A percentile compares a stretch with the other conserved stretches of the same genome.
phyloP scores from a whole-genome alignment of 2,888 invertebrate genomes.

The Campoplex nolae region DNA sequence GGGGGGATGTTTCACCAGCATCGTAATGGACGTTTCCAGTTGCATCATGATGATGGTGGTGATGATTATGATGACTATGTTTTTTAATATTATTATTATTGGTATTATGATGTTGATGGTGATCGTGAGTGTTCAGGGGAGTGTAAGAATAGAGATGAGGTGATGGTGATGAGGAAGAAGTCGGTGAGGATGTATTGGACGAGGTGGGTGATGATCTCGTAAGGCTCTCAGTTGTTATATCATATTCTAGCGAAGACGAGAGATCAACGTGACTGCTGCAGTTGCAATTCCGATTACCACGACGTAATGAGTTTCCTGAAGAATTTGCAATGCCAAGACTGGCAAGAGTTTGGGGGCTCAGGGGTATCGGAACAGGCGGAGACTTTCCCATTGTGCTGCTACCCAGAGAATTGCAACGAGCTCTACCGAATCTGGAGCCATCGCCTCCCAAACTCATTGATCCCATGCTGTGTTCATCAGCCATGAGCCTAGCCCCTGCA shows the following conservation, averaged over 20 bases:
- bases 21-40: slow-evolving; percentile 66
- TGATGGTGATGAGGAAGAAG: slow-evolving; percentile 74
- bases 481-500: slow-evolving; percentile 74
- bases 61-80: slow-evolving; percentile 67
- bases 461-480: slow-evolving; percentile 69
- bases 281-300: slow-evolving; percentile 87
- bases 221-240: slow-evolving; percentile 79
- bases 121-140: slow-evolving; percentile 55
- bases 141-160: slow-evolving; percentile 69
- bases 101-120: slow-evolving; percentile 16
- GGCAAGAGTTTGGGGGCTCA: slow-evolving; percentile 88
- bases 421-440: slow-evolving; percentile 78
- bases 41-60: slow-evolving; percentile 67
- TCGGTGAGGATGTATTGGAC: slow-evolving; percentile 77
- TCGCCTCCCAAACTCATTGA: slow-evolving; percentile 41
- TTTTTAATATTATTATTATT: background rate
- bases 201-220: slow-evolving; percentile 79
- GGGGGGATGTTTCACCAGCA: slow-evolving; percentile 68
- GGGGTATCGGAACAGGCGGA: slow-evolving; percentile 79
- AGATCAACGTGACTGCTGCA: slow-evolving; percentile 91
- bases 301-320: slow-evolving; percentile 74
- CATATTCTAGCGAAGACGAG: slow-evolving; percentile 87
- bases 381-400: slow-evolving; percentile 72
- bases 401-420: slow-evolving; percentile 89
- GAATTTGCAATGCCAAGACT: slow-evolving; percentile 88